Conservation (phyloP, 2,797 vertebrate species). For the Sebastes wilsoni region DNA sequence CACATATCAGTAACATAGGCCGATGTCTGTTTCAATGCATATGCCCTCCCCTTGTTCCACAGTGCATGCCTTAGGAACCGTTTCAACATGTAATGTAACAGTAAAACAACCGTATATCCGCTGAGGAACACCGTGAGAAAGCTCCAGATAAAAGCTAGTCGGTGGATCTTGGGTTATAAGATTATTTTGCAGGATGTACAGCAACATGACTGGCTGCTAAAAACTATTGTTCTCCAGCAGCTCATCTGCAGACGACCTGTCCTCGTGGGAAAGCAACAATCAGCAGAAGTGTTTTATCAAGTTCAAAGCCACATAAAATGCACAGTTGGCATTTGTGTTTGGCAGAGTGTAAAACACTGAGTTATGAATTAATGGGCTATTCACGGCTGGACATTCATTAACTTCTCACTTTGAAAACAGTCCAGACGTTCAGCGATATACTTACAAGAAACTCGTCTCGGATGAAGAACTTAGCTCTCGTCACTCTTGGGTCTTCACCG, state of each 20-base stretch:
- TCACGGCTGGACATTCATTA: neutral
- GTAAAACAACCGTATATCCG: too few species aligned
- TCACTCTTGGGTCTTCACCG: slow-evolving; percentile 97
- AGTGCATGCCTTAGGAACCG: neutral
- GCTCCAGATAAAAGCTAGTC: too few species aligned
- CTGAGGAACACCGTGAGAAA: too few species aligned
- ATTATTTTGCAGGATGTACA: too few species aligned
- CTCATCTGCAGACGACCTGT: too few species aligned
- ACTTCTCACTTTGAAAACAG: neutral
- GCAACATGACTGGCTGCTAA: too few species aligned
- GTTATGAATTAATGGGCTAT: slow-evolving; percentile 1
- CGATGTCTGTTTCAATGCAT: neutral
- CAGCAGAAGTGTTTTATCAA: neutral
- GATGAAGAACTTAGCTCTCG: slow-evolving; percentile 99
- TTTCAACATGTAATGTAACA: neutral
- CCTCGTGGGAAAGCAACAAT: neutral
- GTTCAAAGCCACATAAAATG: neutral
- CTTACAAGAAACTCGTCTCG: slow-evolving; percentile 97
- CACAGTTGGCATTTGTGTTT: neutral
- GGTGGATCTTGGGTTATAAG: too few species aligned
- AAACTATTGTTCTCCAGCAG: too few species aligned
- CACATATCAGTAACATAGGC: neutral
- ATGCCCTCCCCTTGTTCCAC: too few species aligned
- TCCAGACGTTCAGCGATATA: neutral
- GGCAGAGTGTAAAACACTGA: neutral